Evolutionary conservation across 2,888 invertebrate species (phyloP), one percentile per base, ranked within the genome.

Genomic region (Encarsia formosa): DNA sequence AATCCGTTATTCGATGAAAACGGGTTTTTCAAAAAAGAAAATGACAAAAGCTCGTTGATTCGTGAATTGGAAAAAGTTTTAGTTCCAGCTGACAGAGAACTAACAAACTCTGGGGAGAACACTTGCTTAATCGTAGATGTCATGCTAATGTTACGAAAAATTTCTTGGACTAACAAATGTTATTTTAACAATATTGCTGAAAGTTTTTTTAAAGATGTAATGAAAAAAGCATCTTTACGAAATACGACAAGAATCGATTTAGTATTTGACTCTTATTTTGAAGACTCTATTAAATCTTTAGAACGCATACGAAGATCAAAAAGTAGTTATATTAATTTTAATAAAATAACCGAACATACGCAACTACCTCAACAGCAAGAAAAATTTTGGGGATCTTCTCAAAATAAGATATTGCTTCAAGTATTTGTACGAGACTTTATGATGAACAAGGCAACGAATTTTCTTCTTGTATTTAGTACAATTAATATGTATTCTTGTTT

Each of bases 11-110:
- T 43, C 15, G 42, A 29, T 13, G 35, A 49, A 8, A 18, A 41
- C 4, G 42, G 42, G 8, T 8, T 49, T 3, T 29, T 49, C 19
- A 49, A 42, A 29, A 49, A 49, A 29, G 32, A 37, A n/a, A 4
- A 23, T n/a, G 18, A 23, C 18, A 42, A 42, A n/a, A 26, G n/a
- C 13, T 16, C 9, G 11, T 24, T 42, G 9, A 18, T 44, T 11
- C n/a, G 39, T 15, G 23, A 37, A 37, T 4, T 37, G 15, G 39
- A 39, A 20, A 23, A 39, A 13, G 23, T 3, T 5, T 9, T 5
- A 23, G 16, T 15, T 3, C 8, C 4, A 5, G 22, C 4, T n/a
- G 39, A 8, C 3, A 23, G 9, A 23, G 9, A 9, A 3, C 16
- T 23, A 3, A 18, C 8, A 18, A 39, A 35, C 5, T 11, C n/a